Base-by-base conservation (phyloP, 2,797 vertebrate species). In the Hapalemur alaotrensis region DNA sequence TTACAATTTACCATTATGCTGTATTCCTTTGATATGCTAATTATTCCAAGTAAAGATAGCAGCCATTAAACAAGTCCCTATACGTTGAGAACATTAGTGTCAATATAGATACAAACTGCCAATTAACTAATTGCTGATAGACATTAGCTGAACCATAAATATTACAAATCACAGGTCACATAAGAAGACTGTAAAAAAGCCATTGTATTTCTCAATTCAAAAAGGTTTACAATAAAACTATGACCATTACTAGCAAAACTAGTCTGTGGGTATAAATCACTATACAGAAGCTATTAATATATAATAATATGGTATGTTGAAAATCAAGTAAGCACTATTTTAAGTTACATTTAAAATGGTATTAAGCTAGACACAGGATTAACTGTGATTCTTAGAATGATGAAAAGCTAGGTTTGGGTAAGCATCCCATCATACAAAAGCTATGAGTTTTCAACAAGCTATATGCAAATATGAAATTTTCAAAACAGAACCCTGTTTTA, bases 71-170 rank as follows among this genome's bases (percentile, higher is more conserved):
- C 38, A 97, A 82, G 61, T 28, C 61, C 86, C 65, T 81, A 25
- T 93, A 75, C 69, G 75, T 6, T 95, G 70, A 89, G 73, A 95
- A 73, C 50, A 80, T 79, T 76, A 90, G 25, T 84, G 70, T 82
- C 86, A 78, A 70, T 94, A 92, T 13, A 91, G 78, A n/a, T 38
- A 96, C 91, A 90, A 95, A 83, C 32, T 94, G 84, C 75, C 90
- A 97, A 67, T 93, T 95, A 95, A 96, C 72, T 80, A 96, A 96
- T 63, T 95, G 83, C 59, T 97, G 75, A 95, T 12, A 96, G 89
- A 86, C 13, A 93, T 84, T 52, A 96, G 70, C 85, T 80, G 41
- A 95, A 96, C 70, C 86, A 84, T 91, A 95, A 97, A 89, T 81
- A 88, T 89, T 78, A 95, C 12, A 81, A 97, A 86, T 57, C 70